These are phyloP conservation scores for Eunapius fragilis DNA, from an alignment of 37 sponge, comb jelly and placozoan species.

Conservation along the genomic window DNA sequence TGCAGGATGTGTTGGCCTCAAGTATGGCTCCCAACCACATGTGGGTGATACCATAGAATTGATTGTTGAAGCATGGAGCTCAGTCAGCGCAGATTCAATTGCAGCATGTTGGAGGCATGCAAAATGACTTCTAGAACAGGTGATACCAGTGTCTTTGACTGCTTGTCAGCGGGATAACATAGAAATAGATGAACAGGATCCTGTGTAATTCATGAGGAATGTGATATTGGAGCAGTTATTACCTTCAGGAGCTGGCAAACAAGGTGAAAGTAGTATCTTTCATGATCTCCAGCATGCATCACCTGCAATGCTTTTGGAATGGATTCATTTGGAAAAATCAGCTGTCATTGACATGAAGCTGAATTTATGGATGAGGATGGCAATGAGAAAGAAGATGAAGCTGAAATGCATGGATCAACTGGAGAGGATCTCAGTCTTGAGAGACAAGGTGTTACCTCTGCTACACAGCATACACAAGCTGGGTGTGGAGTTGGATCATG, in stretches of 20 bases:
- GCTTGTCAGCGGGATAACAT: neutral
- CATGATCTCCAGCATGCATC: neutral
- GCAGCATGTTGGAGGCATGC: neutral
- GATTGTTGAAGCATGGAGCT: neutral
- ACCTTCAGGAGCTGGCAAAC: neutral
- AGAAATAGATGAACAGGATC: neutral
- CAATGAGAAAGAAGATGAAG: neutral
- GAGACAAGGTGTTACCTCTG: neutral
- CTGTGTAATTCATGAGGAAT: neutral
- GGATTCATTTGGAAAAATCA: neutral
- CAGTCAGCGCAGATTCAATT: neutral
- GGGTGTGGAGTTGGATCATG: neutral
- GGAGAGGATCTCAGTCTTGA: neutral
- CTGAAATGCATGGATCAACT: neutral
- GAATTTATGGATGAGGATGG: neutral
- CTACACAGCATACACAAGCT: neutral
- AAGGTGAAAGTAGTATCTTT: too few relatives aligned
- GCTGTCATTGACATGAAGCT: neutral
- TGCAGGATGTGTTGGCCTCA: neutral
- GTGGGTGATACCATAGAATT: neutral
- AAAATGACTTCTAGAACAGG: neutral
- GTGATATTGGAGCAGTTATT: neutral
- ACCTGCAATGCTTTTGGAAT: neutral
- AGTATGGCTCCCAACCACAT: neutral
- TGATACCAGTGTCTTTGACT: neutral